Conservation (phyloP, 2,113 vertebrate species). For the Gorsachius goisagi region DNA sequence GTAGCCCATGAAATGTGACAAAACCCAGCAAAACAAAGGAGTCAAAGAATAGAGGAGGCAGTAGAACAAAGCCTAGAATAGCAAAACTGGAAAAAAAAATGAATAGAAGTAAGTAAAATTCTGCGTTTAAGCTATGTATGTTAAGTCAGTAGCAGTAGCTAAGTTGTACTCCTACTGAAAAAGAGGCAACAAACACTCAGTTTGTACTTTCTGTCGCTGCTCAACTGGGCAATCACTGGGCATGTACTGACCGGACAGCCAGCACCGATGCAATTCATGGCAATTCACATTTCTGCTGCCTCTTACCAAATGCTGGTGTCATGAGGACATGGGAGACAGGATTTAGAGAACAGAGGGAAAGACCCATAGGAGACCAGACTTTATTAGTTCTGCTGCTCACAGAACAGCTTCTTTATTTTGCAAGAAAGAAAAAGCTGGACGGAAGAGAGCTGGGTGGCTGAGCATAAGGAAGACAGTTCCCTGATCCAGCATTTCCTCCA, state of each 20-base stretch:
- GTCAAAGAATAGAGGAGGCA: not conserved
- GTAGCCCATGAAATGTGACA: not conserved
- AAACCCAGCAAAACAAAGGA: not conserved
- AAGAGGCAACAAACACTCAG: not conserved
- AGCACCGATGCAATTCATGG: not conserved
- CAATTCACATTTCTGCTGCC: not conserved
- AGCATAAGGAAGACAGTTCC: not conserved
- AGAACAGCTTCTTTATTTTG: not conserved
- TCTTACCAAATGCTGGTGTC: not conserved
- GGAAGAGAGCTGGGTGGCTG: not conserved
- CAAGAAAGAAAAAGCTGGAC: not conserved
- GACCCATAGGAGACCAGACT: not conserved
- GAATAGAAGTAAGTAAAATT: not conserved
- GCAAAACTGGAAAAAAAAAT: not conserved
- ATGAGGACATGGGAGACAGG: not conserved
- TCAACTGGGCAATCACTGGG: accelerated
- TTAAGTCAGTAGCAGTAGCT: not conserved
- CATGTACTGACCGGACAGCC: not conserved
- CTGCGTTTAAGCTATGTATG: not conserved
- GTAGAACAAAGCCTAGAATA: not conserved
- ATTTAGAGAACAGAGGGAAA: not conserved
- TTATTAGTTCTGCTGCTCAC: not conserved
- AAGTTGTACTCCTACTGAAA: not conserved
- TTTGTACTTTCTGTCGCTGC: not conserved
- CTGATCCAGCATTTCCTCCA: not conserved